A percentile compares a stretch with the other conserved stretches of the same genome.
These are phyloP conservation scores for Thumatha senex DNA, from an alignment of 2,888 invertebrate genomes.

Conservation along the genomic window DNA sequence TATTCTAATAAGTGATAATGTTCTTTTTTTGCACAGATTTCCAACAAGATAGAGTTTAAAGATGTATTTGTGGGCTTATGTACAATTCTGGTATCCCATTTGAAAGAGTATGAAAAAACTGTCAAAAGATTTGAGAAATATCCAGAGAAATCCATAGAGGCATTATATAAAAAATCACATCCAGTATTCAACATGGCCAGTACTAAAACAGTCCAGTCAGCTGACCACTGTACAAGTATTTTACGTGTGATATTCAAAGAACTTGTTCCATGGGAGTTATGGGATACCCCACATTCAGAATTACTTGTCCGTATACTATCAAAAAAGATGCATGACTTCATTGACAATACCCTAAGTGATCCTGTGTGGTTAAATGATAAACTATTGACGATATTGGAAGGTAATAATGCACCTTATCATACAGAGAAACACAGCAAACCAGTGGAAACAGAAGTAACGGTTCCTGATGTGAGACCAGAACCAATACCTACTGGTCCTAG, in stretches of 20 bases:
- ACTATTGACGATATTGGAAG: constrained; percentile 54
- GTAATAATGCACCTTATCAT: constrained; percentile 25
- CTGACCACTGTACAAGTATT: constrained; percentile 84
- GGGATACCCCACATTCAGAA: constrained; percentile 86
- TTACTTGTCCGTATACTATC: constrained; percentile 84
- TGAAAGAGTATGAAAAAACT: constrained; percentile 86
- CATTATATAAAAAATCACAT: constrained; percentile 76
- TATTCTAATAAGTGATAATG: background rate
- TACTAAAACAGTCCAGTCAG: constrained; percentile 61
- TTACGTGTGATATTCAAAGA: constrained; percentile 84
- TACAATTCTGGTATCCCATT: constrained; percentile 82
- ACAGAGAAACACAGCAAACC: constrained; percentile 14
- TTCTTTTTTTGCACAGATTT: constrained; percentile 53
- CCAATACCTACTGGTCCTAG: constrained; percentile 37
- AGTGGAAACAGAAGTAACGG: constrained; percentile 1
- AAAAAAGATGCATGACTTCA: constrained; percentile 79
- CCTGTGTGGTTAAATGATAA: constrained; percentile 79
- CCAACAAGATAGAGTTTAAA: constrained; percentile 73
- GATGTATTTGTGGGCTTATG: constrained; percentile 72
- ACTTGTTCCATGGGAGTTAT: constrained; percentile 86
- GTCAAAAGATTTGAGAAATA: constrained; percentile 82
- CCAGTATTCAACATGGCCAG: constrained; percentile 48
- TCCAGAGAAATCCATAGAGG: constrained; percentile 65
- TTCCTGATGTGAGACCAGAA: constrained; percentile 10
- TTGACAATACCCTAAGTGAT: constrained; percentile 73